Conservation (phyloP, 2,113 vertebrate genomes). For the Hippocampus zosterae region DNA sequence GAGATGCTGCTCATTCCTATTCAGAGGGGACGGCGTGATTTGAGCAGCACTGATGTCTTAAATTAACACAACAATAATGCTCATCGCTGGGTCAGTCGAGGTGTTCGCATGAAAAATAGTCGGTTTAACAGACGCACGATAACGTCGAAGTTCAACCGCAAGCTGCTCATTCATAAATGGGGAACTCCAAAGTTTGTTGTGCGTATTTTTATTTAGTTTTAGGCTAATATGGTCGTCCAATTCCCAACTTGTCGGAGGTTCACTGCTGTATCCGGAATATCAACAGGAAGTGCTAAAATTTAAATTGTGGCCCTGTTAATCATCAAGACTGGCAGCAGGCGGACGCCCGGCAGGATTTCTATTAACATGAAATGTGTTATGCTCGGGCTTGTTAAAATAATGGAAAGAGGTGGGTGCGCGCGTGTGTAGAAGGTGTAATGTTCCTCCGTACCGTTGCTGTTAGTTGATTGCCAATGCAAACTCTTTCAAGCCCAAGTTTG, state of each 20-base stretch:
- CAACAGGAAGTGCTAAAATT: conserved; percentile 51
- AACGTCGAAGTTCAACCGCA: background rate
- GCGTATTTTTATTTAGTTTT: background rate
- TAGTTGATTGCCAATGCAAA: conserved; percentile 63
- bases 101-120: conserved; percentile 7
- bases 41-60: conserved; percentile 36
- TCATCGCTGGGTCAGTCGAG: conserved; percentile 33
- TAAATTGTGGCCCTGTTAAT: conserved; percentile 64
- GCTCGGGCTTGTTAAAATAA: conserved; percentile 71
- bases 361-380: conserved; percentile 67
- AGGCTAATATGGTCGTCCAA: background rate
- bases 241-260: background rate
- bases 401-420: conserved; percentile 49
- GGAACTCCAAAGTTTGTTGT: background rate
- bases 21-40: conserved; percentile 11
- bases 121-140: background rate
- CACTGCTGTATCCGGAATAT: conserved; percentile 43
- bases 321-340: conserved; percentile 61
- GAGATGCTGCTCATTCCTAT: conserved; percentile 17
- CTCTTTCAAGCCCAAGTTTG: conserved; percentile 58
- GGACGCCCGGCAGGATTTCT: conserved; percentile 59
- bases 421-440: conserved; percentile 51
- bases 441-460: conserved; percentile 52
- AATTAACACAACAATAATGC: conserved; percentile 37
- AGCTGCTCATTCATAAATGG: background rate